phyloP scores from a whole-genome alignment of 2,113 vertebrate species.

The Hepsetus odoe region DNA sequence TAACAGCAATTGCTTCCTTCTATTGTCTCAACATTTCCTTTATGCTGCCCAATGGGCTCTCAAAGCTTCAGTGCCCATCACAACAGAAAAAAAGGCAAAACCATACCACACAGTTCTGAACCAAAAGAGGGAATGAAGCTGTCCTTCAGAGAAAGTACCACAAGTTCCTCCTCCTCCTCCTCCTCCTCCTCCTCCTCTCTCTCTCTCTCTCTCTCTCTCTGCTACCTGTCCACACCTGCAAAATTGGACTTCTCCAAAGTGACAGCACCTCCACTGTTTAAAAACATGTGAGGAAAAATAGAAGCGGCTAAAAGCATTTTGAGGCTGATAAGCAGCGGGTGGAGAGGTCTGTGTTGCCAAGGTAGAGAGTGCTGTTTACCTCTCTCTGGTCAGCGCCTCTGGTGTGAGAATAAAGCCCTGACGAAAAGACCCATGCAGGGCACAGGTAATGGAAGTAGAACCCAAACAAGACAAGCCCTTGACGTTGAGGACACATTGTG shows the following conservation, averaged over 20 bases:
- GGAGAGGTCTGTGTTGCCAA: constrained; percentile 22
- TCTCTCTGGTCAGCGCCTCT: background rate
- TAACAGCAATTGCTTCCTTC: too few species aligned
- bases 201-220: background rate
- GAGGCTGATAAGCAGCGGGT: background rate
- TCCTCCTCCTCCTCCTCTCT: background rate
- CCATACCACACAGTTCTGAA: background rate
- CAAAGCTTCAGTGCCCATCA: too few species aligned
- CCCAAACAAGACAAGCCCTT: constrained; percentile 10
- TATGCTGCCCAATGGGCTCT: too few species aligned
- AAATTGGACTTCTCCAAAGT: constrained; percentile 19
- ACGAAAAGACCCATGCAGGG: background rate
- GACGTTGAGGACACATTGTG: constrained; percentile 16
- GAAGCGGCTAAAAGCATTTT: background rate
- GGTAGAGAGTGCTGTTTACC: constrained; percentile 18
- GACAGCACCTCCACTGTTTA: background rate
- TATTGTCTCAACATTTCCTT: too few species aligned
- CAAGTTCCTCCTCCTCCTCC: background rate
- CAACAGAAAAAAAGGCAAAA: background rate
- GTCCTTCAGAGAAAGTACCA: background rate
- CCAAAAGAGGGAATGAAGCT: background rate
- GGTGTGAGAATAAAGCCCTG: constrained; percentile 1
- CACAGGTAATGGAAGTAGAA: constrained; percentile 1
- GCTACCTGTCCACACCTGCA: background rate
- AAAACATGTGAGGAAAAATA: background rate